Evolutionary conservation across 2,888 invertebrate genomes (phyloP), one percentile per base, ranked within the genome.

Genomic region (Augiades crinisus): DNA sequence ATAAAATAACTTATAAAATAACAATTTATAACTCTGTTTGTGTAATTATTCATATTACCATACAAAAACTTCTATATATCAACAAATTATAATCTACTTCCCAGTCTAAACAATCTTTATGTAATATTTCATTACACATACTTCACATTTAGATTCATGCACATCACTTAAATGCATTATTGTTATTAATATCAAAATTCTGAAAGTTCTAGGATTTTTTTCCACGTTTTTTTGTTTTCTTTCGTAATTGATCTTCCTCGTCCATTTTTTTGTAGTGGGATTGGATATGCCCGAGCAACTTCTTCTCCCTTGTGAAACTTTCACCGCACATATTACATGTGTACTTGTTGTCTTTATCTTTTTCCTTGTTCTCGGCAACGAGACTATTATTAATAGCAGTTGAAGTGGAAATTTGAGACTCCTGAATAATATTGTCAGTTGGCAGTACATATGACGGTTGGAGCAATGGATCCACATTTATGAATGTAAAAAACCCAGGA

Each of bases 401-500:
- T 0, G 87, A 86, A 1, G 88, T 88, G 0, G 83, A 75, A 53
- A 87, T 86, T 65, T 87, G 87, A 0, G 90, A 81, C 61, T 90
- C 90, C 62, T 88, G 89, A 24, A 89, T 84, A 6, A 83, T 84
- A 56, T 78, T 86, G 59, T 80, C 67, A 0, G 83, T 86, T 0
- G 90, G 88, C 13, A 89, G 59, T 21, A 87, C 86, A 56, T 88
- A 89, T 0, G 83, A 81, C 0, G 89, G 85, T 53, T 85, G 81
- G 3, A 83, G 54, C 30, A 84, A 62, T 1, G 90, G 86, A 64
- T 90, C 89, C 2, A 90, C 79, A 62, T 88, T 90, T 2, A 90
- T 79, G 45, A 89, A 89, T 12, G 86, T 84, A 55, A 90, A 90
- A 56, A 82, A 79, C 1, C 72, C 78, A 0, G 74, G 13, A 54